These are phyloP conservation scores for Anisognathus igniventris DNA, from an alignment of 2,797 vertebrate genomes.

Conservation along the genomic window DNA sequence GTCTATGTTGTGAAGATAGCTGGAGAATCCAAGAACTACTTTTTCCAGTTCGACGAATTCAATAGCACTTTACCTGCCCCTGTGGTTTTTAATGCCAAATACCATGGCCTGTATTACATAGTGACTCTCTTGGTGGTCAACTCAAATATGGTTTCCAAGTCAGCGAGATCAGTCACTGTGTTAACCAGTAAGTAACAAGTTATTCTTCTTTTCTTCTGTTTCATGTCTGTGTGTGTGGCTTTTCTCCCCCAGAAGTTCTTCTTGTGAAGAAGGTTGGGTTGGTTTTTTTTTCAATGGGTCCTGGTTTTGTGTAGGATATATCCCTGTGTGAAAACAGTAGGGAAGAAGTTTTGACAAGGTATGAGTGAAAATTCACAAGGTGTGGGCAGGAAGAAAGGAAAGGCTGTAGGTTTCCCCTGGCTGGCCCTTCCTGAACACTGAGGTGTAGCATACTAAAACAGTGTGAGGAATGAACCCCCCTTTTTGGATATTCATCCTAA, in stretches of 20 bases:
- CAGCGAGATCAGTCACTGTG: constrained; percentile 78
- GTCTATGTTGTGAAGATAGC: constrained; percentile 87
- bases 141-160: constrained; percentile 79
- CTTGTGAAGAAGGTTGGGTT: neutral
- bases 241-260: neutral
- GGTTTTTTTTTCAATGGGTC: neutral
- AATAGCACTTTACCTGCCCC: constrained; percentile 77
- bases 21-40: constrained; percentile 84
- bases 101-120: constrained; percentile 89
- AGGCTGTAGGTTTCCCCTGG: neutral
- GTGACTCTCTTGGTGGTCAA: constrained; percentile 83
- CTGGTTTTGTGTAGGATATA: neutral
- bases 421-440: neutral
- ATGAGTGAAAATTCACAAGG: neutral
- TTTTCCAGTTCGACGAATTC: constrained; percentile 82
- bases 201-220: neutral
- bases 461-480: neutral
- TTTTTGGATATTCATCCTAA: neutral
- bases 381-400: neutral
- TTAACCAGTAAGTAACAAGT: constrained; percentile 86
- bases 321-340: neutral
- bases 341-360: neutral
- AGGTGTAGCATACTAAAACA: neutral
- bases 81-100: constrained; percentile 83
- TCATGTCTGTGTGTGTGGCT: neutral